Conservation (phyloP, 2,113 vertebrate species). For the Chloropsis hardwickii region DNA sequence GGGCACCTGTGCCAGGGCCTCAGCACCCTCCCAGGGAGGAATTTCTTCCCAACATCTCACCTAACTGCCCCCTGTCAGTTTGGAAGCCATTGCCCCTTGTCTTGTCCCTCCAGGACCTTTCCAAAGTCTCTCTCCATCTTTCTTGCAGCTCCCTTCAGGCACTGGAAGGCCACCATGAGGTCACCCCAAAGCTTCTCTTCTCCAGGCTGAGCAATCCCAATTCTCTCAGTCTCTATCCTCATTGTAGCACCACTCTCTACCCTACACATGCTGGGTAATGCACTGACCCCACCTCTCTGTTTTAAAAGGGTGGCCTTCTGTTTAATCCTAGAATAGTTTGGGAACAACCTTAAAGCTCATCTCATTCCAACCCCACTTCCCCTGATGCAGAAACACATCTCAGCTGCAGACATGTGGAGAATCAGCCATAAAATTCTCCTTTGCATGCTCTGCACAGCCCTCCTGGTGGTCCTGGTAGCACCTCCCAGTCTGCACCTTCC, state of each 20-base stretch:
- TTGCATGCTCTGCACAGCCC: background rate
- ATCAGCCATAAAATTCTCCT: background rate
- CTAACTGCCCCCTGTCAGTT: background rate
- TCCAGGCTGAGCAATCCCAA: background rate
- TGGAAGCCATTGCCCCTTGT: background rate
- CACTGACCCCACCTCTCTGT: background rate
- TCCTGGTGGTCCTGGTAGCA: background rate
- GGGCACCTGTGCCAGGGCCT: background rate
- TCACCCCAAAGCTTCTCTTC: background rate
- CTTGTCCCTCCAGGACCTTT: background rate
- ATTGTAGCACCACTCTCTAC: background rate
- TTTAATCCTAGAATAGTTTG: background rate
- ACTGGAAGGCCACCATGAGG: background rate
- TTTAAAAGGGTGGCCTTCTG: background rate
- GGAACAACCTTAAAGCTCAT: background rate
- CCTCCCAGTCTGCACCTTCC: background rate
- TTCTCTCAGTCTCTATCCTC: background rate
- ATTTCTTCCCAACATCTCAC: background rate
- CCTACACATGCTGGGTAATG: background rate
- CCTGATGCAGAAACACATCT: background rate
- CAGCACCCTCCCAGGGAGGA: accelerated
- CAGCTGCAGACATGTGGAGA: background rate
- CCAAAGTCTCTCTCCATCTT: background rate
- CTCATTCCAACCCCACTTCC: background rate
- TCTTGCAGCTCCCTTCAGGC: background rate